These are phyloP conservation scores for Falco berigora DNA, from an alignment of 2,797 vertebrate species.

Conservation along the genomic window DNA sequence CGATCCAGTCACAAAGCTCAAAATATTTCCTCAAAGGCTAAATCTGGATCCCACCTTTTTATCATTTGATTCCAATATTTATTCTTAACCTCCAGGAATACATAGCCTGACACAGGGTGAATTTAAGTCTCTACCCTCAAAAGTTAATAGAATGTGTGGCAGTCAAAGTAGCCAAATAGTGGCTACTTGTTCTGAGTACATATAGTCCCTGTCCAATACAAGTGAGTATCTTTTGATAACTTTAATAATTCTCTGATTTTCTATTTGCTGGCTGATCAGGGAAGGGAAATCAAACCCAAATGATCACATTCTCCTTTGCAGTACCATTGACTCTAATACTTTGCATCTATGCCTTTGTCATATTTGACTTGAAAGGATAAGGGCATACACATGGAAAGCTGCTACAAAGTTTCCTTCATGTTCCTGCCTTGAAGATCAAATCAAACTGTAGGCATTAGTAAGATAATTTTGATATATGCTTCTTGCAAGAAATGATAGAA, in stretches of 20 bases:
- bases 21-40: not conserved
- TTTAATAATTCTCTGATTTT: not conserved
- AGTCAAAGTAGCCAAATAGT: not conserved
- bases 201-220: rapidly evolving
- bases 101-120: not conserved
- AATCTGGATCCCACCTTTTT: not conserved
- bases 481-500: not conserved
- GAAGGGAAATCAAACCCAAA: not conserved
- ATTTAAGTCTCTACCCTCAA: not conserved
- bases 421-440: not conserved
- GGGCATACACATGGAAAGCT: not conserved
- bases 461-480: not conserved
- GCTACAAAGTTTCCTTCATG: not conserved
- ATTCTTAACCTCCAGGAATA: not conserved
- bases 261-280: not conserved
- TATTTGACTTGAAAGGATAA: conserved; percentile 9
- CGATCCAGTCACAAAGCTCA: not conserved
- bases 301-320: not conserved
- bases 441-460: not conserved
- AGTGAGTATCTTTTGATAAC: not conserved
- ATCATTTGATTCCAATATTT: not conserved
- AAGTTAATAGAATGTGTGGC: not conserved
- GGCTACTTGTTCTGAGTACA: not conserved
- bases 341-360: not conserved
- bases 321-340: not conserved